Evolutionary conservation across 2,113 vertebrate species (phyloP), one percentile per base, ranked within the genome.

Genomic region (Chamaea fasciata): DNA sequence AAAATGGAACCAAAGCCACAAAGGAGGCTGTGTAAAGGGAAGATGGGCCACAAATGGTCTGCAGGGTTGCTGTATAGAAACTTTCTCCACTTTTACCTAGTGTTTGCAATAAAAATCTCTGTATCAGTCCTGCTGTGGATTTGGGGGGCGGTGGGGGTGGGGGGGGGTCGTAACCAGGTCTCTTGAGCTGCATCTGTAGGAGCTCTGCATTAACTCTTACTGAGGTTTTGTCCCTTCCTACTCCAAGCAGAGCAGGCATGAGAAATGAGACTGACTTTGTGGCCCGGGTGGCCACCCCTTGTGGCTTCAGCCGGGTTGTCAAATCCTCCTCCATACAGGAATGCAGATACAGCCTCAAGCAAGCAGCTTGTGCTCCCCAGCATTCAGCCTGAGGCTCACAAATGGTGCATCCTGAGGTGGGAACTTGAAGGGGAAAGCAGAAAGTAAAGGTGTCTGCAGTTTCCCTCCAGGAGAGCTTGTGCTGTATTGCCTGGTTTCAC

Each of bases 341-440:
- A 63, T 20, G 13, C 33, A 64, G 37, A 83, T 37, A 5, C 18
- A 42, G 26, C n/a, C 26, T 84, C 53, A 49, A 3, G 0, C 20
- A 62, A 71, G 20, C 0, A 0, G 33, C 35, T 46, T 53, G 39
- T 33, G 26, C 16, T 75, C 60, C 64, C 13, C 74, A 31, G 0
- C 11, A 4, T 65, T 91, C 60, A 78, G 11, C 52, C 47, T 87
- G 73, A 75, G 73, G 64, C 73, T 89, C 62, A 67, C 28, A 37
- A 78, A 28, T 1, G 28, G 1, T 12, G 20, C 33, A 27, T 2
- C 16, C 46, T 13, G 30, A 46, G 19, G 22, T 46, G 50, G 28
- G 44, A 90, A 73, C 65, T 67, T 1, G 0, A 3, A 65, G 39
- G 47, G 42, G 28, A 62, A 62, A 76, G 46, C n/a, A 28, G 37